A percentile compares a stretch with the other conserved stretches of the same genome.
Evolutionary conservation across 1,140 invertebrate species (phyloP).

Genomic region (Formica exsecta): DNA sequence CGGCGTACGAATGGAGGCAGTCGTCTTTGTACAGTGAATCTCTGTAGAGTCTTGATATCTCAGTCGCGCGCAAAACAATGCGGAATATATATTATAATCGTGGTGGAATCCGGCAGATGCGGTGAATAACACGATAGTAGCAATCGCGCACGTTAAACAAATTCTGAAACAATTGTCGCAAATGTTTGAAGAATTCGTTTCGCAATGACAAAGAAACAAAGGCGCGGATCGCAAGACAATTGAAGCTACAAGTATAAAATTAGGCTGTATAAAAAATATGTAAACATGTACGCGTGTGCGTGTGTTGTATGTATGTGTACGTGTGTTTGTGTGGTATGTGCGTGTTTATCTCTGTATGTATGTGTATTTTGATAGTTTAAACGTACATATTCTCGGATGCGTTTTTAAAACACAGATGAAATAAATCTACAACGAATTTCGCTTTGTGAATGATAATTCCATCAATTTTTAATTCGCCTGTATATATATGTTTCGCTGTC

Average conservation of each 20-base stretch:
- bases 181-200: slow-evolving; percentile 28
- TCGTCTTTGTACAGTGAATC: slow-evolving; percentile 45
- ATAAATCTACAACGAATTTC: slow-evolving; percentile 81
- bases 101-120: slow-evolving; percentile 38
- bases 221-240: slow-evolving; percentile 59
- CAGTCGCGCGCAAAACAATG: slow-evolving; percentile 41
- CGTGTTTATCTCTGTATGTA: slow-evolving; percentile 1
- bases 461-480: slow-evolving; percentile 77
- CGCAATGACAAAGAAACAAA: slow-evolving; percentile 51
- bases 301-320: slow-evolving; percentile 50
- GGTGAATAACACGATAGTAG: slow-evolving; percentile 37
- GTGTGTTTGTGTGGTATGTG: slow-evolving; percentile 35
- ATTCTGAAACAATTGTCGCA: slow-evolving; percentile 20
- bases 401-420: slow-evolving; percentile 82
- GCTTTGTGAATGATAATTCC: slow-evolving; percentile 79
- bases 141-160: slow-evolving; percentile 54
- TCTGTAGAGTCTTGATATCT: slow-evolving; percentile 47
- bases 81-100: slow-evolving; percentile 31
- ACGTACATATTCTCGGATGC: slow-evolving; percentile 48
- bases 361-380: slow-evolving; percentile 32
- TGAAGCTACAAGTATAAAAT: slow-evolving; percentile 82
- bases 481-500: slow-evolving; percentile 64
- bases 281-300: slow-evolving; percentile 11
- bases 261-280: slow-evolving; percentile 82
- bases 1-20: slow-evolving; percentile 37